Evolutionary conservation across 1,140 invertebrate species (phyloP).

Genomic region (Papilio aristodemus): DNA sequence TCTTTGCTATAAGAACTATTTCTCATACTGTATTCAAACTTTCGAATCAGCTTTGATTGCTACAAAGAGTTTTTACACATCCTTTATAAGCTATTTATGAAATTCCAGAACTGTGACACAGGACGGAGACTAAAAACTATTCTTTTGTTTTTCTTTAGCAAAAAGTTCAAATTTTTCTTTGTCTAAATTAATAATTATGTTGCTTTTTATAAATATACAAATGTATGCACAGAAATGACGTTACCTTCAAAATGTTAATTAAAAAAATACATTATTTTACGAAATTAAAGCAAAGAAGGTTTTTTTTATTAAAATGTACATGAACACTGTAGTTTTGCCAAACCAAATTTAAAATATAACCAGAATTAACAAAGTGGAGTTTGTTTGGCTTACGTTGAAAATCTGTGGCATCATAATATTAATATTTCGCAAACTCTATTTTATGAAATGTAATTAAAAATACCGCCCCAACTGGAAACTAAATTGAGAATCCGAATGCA

Average conservation of each 20-base stretch:
- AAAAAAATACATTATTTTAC: background rate
- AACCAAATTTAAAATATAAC: background rate
- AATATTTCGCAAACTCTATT: constrained; percentile 13
- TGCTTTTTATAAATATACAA: no score
- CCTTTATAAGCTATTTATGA: no score
- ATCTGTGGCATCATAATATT: background rate
- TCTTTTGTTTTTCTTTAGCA: no score
- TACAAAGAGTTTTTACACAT: no score
- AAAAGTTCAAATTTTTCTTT: no score
- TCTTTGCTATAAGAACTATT: background rate
- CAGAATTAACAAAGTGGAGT: constrained; percentile 9
- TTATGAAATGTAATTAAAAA: constrained; percentile 20
- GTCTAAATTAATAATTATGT: background rate
- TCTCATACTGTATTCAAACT: no score
- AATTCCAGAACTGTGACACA: no score
- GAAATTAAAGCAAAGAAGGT: background rate
- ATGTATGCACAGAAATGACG: background rate
- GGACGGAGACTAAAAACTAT: no score
- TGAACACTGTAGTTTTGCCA: background rate
- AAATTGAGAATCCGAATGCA: background rate
- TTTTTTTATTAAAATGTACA: background rate
- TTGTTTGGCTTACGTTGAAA: background rate
- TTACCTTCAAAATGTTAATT: background rate
- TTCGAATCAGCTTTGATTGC: no score
- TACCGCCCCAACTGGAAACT: background rate